Evolutionary conservation across 1,140 invertebrate species (phyloP).

Genomic region (Drosophila nasuta): DNA sequence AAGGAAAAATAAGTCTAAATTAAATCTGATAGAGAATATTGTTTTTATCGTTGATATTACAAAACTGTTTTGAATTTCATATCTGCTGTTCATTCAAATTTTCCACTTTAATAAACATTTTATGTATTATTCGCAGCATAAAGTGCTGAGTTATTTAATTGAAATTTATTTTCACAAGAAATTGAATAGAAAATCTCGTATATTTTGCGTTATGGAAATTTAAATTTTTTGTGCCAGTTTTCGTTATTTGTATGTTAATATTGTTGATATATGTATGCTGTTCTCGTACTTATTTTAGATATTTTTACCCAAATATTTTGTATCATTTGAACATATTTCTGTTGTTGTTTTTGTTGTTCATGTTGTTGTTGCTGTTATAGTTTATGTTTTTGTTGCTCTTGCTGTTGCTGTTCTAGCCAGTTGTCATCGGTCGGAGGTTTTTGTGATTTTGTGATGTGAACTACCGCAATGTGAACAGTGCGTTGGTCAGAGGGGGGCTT

Average conservation of each 20-base stretch:
- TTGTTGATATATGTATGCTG: constrained; percentile 8
- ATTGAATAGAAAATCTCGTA: constrained; percentile 5
- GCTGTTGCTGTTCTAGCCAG: constrained; percentile 49
- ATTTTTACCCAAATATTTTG: constrained; percentile 20
- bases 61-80: neutral
- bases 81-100: neutral
- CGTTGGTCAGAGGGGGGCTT: neutral
- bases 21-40: no score
- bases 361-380: constrained; percentile 1
- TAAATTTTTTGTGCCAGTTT: constrained; percentile 9
- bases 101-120: neutral
- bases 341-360: constrained; percentile 1
- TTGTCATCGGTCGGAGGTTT: constrained; percentile 40
- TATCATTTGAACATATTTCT: constrained; percentile 26
- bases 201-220: constrained; percentile 20
- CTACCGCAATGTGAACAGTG: constrained; percentile 41
- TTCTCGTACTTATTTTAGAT: neutral
- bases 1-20: neutral
- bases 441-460: constrained; percentile 79
- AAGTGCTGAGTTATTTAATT: neutral
- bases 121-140: neutral
- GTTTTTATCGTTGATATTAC: no score
- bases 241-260: constrained; percentile 20
- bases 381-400: constrained; percentile 5
- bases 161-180: constrained; percentile 5